Evolutionary conservation across 2,797 vertebrate species (phyloP), one percentile per base, ranked within the genome.

Genomic region (Borostomias antarcticus): DNA sequence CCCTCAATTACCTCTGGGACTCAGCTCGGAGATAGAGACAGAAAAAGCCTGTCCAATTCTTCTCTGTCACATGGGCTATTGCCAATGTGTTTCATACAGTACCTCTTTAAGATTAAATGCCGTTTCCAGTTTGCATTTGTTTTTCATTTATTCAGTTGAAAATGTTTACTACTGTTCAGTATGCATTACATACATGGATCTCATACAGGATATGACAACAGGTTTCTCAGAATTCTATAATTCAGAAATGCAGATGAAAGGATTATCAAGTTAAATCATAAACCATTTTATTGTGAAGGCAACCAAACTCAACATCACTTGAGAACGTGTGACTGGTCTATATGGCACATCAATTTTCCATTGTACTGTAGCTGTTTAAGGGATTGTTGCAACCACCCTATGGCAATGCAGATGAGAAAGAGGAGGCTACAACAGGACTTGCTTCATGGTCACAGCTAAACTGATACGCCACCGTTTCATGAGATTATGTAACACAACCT

Each of bases 1-100:
- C 73, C 79, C n/a, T 81, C 74, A 50, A 85, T 70, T 81, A 71
- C 89, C 82, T 68, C 66, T 66, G 88, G 87, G 86, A 84, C 72
- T 84, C 74, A 72, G 78, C 62, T 68, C 52, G 26, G 72, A 74
- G 76, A 85, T 85, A 87, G 88, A 88, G 60, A 76, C 78, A 86
- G 80, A 83, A 76, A 86, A 87, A 88, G 87, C 80, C 58, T 3
- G 69, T 78, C 64, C 74, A 73, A 77, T 82, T 81, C 85, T 86
- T 77, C 53, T 57, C 82, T 82, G 83, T 82, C 82, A 83, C 68
- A 52, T 32, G 3, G 11, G 40, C 3, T 32, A 30, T 8, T 5
- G 8, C 1, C 26, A 23, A 29, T 30, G 9, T 30, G 26, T 47
- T 32, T 47, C 15, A 5, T 47, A 23, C 30, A 33, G 54, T 32